Conservation (phyloP, 2,888 invertebrate species). For the Ophion ellenae region DNA sequence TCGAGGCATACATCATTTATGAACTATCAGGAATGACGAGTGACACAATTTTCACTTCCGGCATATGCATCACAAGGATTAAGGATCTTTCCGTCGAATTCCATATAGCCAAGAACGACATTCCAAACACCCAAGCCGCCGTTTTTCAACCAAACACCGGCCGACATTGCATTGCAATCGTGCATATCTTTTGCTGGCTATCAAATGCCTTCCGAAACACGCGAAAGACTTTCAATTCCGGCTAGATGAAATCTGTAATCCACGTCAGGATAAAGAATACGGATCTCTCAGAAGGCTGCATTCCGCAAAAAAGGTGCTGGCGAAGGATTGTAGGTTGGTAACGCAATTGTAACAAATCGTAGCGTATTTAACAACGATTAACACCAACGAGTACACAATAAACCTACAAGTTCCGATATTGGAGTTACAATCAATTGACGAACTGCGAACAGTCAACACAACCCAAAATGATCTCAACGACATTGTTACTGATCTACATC, state of each 20-base stretch:
- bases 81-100: too few species aligned
- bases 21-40: background rate
- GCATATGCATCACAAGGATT: too few species aligned
- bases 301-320: background rate
- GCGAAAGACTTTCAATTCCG: conserved; percentile 20
- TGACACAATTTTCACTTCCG: too few species aligned
- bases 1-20: conserved; percentile 12
- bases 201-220: conserved; percentile 29
- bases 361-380: too few species aligned
- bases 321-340: conserved; percentile 21
- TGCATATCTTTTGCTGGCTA: conserved; percentile 29
- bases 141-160: conserved; percentile 31
- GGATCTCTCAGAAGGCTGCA: conserved; percentile 17
- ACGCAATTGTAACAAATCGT: conserved; percentile 27
- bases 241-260: conserved; percentile 2
- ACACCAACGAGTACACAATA: too few species aligned
- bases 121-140: conserved; percentile 22
- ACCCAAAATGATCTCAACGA: too few species aligned
- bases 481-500: too few species aligned
- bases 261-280: conserved; percentile 5
- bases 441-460: too few species aligned
- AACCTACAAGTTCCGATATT: too few species aligned
- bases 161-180: conserved; percentile 14
- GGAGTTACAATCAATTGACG: too few species aligned
- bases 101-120: background rate